Percentiles rank a stretch among this genome's conserved stretches.
Conservation (phyloP, 2,888 invertebrate genomes). For the Ischnura elegans region DNA sequence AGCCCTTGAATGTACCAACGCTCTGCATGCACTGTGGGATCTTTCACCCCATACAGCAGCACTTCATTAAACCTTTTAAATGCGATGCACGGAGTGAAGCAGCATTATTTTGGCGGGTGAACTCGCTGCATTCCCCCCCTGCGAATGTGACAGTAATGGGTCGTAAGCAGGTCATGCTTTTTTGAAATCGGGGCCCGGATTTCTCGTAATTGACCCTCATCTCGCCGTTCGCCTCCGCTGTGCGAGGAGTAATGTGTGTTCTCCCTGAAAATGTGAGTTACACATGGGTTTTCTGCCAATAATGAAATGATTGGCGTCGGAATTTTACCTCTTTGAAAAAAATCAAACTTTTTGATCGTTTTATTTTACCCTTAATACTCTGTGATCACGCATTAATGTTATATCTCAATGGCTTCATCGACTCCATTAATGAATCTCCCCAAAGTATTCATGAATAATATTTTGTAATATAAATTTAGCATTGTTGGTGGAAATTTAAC, state of each 20-base stretch:
- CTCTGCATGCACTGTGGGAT: neutral
- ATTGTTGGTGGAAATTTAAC: no score
- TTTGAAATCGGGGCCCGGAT: neutral
- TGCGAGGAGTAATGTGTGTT: neutral
- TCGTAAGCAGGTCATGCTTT: neutral
- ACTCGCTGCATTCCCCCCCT: neutral
- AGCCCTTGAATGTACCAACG: neutral
- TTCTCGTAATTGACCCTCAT: neutral
- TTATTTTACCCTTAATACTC: no score
- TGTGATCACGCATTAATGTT: no score
- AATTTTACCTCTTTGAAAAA: no score
- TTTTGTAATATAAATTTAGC: no score
- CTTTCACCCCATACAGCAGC: neutral
- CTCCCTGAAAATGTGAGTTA: no score
- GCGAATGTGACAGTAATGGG: neutral
- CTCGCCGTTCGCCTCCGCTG: neutral
- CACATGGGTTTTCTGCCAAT: no score
- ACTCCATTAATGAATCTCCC: no score
- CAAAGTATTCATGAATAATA: no score
- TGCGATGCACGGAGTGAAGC: neutral
- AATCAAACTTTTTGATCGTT: no score
- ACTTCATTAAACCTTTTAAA: neutral
- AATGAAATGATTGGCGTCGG: no score
- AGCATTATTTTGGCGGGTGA: neutral
- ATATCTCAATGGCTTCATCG: no score